Evolutionary conservation across 2,888 invertebrate species (phyloP), one percentile per base, ranked within the genome.

Genomic region (Spodoptera exigua): DNA sequence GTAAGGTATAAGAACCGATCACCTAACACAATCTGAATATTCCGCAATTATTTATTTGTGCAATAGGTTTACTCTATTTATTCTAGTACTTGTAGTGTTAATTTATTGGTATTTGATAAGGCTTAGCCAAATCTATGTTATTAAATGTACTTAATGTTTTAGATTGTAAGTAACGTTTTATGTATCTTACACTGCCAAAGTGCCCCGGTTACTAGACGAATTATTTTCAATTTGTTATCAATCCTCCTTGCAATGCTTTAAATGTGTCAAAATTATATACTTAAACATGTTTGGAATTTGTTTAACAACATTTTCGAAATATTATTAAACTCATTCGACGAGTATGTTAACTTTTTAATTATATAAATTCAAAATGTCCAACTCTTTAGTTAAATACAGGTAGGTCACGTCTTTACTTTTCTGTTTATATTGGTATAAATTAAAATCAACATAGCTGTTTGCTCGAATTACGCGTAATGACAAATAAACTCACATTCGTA

Each of bases 71-170:
- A 66, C 36, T 63, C 54, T 71, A 75, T 77, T 73, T 73, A 78
- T 78, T 61, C 47, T 78, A 78, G 68, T 21, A 56, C 56, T 64
- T 59, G 45, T 78, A 78, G 68, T 21, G 54, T 58, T 66, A 75
- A 66, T 70, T 75, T 62, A 66, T 59, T 52, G 13, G 32, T 61
- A 55, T 47, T 49, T 73, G 40, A 49, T 40, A 44, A 68, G 77
- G 77, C 78, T 78, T 76, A 78, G 78, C 79, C 77, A 74, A 78
- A 71, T 76, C 39, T 76, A 70, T 76, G 71, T 76, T 78, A 75
- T 68, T 61, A 13, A 61, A 75, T 76, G 76, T 76, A 74, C 68
- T 74, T 76, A 54, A 70, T 70, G 57, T 68, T 45, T 66, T 78
- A 70, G 64, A 34, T 63, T 3, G 10, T 67, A 75, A 63, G 67